A percentile compares a stretch with the other conserved stretches of the same genome.
These are phyloP conservation scores for Drosophila repleta DNA, from an alignment of 1,140 invertebrate genomes.

Conservation along the genomic window DNA sequence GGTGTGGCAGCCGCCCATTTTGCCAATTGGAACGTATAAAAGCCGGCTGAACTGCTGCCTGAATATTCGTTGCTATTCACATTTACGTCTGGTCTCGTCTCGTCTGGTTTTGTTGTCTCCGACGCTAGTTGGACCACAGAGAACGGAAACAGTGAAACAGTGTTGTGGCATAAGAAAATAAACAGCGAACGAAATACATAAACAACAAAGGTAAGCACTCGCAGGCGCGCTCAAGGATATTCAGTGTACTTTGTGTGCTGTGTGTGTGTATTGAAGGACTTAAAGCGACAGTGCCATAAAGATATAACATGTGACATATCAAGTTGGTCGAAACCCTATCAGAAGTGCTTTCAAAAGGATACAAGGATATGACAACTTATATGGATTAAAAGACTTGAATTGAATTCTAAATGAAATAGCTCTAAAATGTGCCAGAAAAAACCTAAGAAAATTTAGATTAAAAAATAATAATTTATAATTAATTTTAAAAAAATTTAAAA, in stretches of 20 bases:
- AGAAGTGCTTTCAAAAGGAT: constrained; percentile 39
- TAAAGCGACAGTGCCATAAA: constrained; percentile 14
- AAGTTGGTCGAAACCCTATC: not conserved
- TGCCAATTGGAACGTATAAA: constrained; percentile 52
- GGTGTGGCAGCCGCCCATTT: constrained; percentile 52
- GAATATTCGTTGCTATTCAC: constrained; percentile 53
- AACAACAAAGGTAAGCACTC: constrained; percentile 65
- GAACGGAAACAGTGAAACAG: constrained; percentile 49
- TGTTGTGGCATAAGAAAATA: constrained; percentile 43
- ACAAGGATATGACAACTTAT: constrained; percentile 27
- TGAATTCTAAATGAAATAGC: not conserved
- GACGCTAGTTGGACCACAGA: constrained; percentile 56
- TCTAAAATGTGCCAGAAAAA: constrained; percentile 12
- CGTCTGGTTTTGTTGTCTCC: constrained; percentile 62
- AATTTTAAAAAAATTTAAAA: too few relatives aligned
- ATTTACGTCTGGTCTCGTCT: constrained; percentile 82
- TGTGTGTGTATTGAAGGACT: constrained; percentile 19
- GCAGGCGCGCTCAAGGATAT: constrained; percentile 59
- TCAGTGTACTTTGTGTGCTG: constrained; percentile 34
- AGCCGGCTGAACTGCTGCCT: constrained; percentile 42
- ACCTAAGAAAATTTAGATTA: not conserved
- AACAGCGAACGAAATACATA: constrained; percentile 37
- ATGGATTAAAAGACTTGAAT: constrained; percentile 18
- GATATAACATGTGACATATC: constrained; percentile 2
- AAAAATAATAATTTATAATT: constrained; percentile 14